Evolutionary conservation across 2,797 vertebrate genomes (phyloP), one percentile per base, ranked within the genome.

Genomic region (Cuniculus paca): DNA sequence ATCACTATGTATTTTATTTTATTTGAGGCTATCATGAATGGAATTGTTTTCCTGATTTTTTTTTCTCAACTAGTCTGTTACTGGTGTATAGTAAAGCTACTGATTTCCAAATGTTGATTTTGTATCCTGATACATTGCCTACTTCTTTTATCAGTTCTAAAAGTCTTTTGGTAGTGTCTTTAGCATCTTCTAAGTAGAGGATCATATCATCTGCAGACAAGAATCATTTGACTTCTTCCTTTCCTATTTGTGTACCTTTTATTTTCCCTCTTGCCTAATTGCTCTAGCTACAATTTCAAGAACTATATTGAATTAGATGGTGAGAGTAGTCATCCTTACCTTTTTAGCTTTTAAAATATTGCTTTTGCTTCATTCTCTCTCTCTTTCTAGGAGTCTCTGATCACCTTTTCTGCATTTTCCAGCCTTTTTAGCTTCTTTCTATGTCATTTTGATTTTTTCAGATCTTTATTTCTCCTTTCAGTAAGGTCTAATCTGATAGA

Each of bases 401-500:
- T 13, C 39, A 72, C 24, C 12, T 60, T 11, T 52, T 78, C 22
- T 93, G 5, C 85, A 22, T 91, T 95, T 94, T 92, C 34, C 20
- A 88, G 26, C 0, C 31, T 26, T 60, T 60, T 95, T 90, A 24
- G 28, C 8, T 26, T 84, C 10, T 63, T 60, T 96, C 20, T 54
- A 11, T 89, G 61, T 88, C 58, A 61, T 90, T 63, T 31, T 68
- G 12, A 54, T 28, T 45, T 88, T 83, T 88, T 88, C 28, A 82
- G 7, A 90, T 56, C 8, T 95, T 70, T 54, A 45, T 83, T 79
- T 88, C 19, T 79, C 22, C 86, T 50, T 80, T 90, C 58, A 79
- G 36, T 34, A 82, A 90, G 11, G 5, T 88, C 60, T 89, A 93
- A 65, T 85, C 36, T 84, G 48, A 4, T 48, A 45, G 88, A 95